Conservation (phyloP, 2,113 vertebrate species). For the Vidua macroura region DNA sequence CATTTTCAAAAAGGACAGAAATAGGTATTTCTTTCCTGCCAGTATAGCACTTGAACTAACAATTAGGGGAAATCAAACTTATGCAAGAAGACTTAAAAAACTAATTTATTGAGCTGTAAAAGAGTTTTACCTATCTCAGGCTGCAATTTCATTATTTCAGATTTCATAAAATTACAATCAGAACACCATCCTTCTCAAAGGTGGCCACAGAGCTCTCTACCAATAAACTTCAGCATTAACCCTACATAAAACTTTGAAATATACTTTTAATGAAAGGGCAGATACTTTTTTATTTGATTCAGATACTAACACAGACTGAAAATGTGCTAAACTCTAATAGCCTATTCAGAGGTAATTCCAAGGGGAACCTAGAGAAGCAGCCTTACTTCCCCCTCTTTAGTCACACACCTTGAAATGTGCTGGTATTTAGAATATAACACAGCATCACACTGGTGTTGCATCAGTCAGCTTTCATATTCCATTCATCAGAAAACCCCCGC, state of each 20-base stretch:
- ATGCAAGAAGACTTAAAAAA: slow-evolving; percentile 38
- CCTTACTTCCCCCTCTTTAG: neutral
- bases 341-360: neutral
- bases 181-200: neutral
- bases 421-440: neutral
- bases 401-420: neutral
- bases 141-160: neutral
- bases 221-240: neutral
- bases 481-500: fast-evolving
- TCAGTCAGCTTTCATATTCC: neutral
- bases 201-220: neutral
- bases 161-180: neutral
- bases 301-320: neutral
- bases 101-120: slow-evolving; percentile 46
- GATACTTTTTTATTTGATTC: neutral
- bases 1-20: slow-evolving; percentile 8
- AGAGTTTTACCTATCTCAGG: neutral
- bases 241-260: neutral
- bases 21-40: slow-evolving; percentile 13
- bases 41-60: neutral
- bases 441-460: neutral
- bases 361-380: neutral
- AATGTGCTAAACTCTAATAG: neutral
- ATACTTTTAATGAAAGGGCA: neutral
- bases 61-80: slow-evolving; percentile 37